Evolutionary conservation across 2,113 vertebrate species (phyloP), one percentile per base, ranked within the genome.

Genomic region (Zosterops pallidus): DNA sequence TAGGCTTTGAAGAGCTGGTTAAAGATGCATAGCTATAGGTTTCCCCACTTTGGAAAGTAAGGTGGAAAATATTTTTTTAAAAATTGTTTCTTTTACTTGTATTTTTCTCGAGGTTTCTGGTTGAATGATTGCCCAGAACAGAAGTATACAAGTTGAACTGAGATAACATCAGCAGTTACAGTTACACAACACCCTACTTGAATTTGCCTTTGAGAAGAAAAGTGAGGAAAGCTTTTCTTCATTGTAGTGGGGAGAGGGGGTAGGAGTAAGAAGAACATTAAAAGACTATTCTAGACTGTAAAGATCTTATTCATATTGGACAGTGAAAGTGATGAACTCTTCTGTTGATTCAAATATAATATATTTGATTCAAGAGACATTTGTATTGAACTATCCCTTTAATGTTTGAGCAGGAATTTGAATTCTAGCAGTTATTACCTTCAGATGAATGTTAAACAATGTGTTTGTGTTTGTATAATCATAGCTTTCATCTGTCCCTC

Each of bases 171-270:
- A 67, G 41, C 22, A 25, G 28, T 76, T 80, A 47, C 1, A 11
- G 80, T 79, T 79, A 22, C 11, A 8, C 6, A 6, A 9, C 35
- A 42, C 7, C 12, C 21, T 91, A 29, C 42, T 52, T 64, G 35
- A 75, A 80, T 75, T 75, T 9, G 22, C 12, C 28, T 72, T 65
- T 79, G 22, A 84, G 49, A 60, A 55, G 23, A 22, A 67, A 82
- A 89, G 26, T n/a, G 35, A 64, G 28, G 20, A 83, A 79, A 60
- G 13, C 9, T 68, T 42, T 79, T 76, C 21, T 85, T 67, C 14
- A 6, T 29, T 55, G 4, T 56, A 25, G 14, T 4, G 9, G 3
- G 5, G 42, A 7, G 2, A 6, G 11, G 2, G 3, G 1, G 3
- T 5, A 59, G 14, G 33, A 44, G 9, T 39, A 33, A 80, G 81